These are phyloP conservation scores for Corvus hawaiiensis DNA, from an alignment of 2,113 vertebrate species.

Conservation along the genomic window DNA sequence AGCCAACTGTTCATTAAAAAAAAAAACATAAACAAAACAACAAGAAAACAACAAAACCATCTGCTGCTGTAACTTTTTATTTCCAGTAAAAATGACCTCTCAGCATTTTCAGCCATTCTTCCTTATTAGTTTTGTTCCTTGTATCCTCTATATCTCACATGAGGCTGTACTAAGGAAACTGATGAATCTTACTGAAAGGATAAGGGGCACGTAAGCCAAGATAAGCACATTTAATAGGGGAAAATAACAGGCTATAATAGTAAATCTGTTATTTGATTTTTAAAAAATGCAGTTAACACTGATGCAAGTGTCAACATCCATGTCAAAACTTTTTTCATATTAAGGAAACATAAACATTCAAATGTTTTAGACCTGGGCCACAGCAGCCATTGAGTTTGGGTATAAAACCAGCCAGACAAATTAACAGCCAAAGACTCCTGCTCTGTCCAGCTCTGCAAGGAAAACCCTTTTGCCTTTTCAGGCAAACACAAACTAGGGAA, in stretches of 20 bases:
- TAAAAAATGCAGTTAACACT: not conserved
- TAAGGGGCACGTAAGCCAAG: not conserved
- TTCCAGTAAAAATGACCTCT: not conserved
- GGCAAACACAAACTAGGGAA: not conserved
- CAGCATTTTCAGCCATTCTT: not conserved
- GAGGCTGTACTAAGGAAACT: not conserved
- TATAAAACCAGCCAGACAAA: not conserved
- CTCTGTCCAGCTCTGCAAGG: not conserved
- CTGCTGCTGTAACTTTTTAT: not conserved
- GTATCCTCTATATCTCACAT: not conserved
- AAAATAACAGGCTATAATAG: not conserved
- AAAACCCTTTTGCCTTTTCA: not conserved
- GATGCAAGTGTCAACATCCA: not conserved
- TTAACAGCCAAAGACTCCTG: not conserved
- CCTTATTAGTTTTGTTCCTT: not conserved
- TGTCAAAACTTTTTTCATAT: not conserved
- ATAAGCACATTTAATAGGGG: not conserved
- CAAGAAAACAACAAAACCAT: not conserved
- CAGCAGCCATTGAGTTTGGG: fast-evolving
- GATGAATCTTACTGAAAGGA: not conserved
- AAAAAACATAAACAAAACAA: not conserved
- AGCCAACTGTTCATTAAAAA: not conserved
- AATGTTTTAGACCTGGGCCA: not conserved
- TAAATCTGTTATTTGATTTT: not conserved
- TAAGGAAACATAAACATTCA: not conserved